A percentile compares a stretch with the other conserved stretches of the same genome.
Conservation (phyloP, 2,888 invertebrate genomes). For the Cephus spinipes region DNA sequence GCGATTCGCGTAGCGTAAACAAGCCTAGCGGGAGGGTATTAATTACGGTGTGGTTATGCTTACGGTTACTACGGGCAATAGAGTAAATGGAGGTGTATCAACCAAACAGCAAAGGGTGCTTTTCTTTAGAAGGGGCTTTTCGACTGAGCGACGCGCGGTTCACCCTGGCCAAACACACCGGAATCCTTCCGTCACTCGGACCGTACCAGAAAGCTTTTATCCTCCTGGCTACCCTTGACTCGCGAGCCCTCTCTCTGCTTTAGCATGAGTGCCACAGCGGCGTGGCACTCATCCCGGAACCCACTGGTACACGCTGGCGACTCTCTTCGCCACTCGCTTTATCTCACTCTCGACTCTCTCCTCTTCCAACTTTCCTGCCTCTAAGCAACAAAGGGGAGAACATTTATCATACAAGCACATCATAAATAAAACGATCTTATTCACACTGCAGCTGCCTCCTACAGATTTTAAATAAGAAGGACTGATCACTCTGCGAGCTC, state of each 20-base stretch:
- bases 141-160: conserved; percentile 29
- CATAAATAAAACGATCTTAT: conserved; percentile 36
- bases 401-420: conserved; percentile 52
- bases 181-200: conserved; percentile 57
- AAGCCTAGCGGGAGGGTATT: no score
- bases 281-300: conserved; percentile 1
- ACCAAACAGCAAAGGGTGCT: conserved; percentile 24
- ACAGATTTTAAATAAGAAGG: conserved; percentile 10
- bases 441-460: conserved; percentile 32
- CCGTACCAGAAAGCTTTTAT: conserved; percentile 55
- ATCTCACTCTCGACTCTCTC: background rate
- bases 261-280: conserved; percentile 9
- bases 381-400: conserved; percentile 36
- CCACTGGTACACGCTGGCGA: no score
- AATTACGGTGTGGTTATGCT: no score
- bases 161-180: conserved; percentile 55
- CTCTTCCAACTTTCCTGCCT: conserved; percentile 2
- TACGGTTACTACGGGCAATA: no score
- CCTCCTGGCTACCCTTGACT: conserved; percentile 51
- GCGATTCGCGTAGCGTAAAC: no score
- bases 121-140: conserved; percentile 55
- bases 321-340: no score
- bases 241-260: conserved; percentile 34
- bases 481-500: no score
- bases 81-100: no score